Percentiles rank a stretch among this genome's conserved stretches.
Evolutionary conservation across 2,113 vertebrate species (phyloP).

Genomic region (Podilymbus podiceps): DNA sequence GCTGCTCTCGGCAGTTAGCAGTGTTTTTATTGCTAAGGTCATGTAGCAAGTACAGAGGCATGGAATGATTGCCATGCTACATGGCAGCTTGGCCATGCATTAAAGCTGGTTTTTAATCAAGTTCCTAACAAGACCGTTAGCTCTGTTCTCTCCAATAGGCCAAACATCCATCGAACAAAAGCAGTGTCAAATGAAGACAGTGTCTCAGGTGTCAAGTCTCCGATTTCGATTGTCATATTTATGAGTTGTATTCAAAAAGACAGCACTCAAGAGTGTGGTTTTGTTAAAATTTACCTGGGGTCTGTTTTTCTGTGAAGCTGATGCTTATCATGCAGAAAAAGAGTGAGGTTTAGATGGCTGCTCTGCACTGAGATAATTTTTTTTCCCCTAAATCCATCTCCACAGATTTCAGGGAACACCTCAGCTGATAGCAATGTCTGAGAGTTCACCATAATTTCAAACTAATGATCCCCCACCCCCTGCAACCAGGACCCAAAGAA

Average conservation of each 20-base stretch:
- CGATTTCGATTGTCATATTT: not conserved
- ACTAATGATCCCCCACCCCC: not conserved
- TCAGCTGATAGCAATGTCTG: not conserved
- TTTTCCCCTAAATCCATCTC: not conserved
- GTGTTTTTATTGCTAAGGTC: not conserved
- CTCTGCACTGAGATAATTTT: not conserved
- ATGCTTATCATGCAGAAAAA: not conserved
- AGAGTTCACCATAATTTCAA: not conserved
- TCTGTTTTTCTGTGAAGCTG: not conserved
- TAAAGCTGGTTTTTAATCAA: slow-evolving; percentile 46
- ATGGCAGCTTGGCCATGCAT: slow-evolving; percentile 31
- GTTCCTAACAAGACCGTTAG: not conserved
- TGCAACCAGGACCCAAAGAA: not conserved
- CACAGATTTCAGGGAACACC: not conserved
- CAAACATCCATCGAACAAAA: not conserved
- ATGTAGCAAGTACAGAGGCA: not conserved
- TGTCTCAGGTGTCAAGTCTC: not conserved
- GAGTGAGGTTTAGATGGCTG: not conserved
- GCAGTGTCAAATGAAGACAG: not conserved
- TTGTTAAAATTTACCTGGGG: not conserved
- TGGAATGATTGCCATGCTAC: slow-evolving; percentile 29
- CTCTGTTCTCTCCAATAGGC: not conserved
- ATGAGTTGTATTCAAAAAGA: not conserved
- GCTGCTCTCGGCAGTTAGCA: not conserved
- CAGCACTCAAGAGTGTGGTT: not conserved